Conservation (phyloP, 2,888 invertebrate genomes). For the Protophormia terraenovae region DNA sequence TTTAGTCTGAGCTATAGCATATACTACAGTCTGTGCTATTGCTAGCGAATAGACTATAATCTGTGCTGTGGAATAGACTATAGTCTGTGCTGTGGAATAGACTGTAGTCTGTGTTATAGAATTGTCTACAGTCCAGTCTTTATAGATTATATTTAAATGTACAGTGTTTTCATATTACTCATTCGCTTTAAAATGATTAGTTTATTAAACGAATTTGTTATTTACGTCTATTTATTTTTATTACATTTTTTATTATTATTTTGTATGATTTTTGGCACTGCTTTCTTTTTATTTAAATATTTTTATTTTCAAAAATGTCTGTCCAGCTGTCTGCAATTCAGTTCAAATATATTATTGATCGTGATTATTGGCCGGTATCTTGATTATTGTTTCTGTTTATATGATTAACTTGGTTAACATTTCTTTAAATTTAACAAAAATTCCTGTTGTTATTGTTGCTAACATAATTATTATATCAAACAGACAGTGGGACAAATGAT, state of each 20-base stretch:
- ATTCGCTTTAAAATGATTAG: too few relatives aligned
- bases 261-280: neutral
- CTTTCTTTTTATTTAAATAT: conserved; percentile 34
- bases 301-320: neutral
- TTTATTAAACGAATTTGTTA: neutral
- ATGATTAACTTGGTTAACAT: neutral
- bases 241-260: neutral
- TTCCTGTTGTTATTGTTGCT: neutral
- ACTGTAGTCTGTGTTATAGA: too few relatives aligned
- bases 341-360: conserved; percentile 17
- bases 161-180: too few relatives aligned
- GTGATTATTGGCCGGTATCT: conserved; percentile 1
- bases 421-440: neutral
- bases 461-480: neutral
- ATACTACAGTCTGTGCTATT: too few relatives aligned
- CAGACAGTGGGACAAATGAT: neutral
- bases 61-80: too few relatives aligned
- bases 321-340: neutral
- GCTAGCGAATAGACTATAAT: too few relatives aligned
- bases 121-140: too few relatives aligned
- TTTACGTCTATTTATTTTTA: neutral
- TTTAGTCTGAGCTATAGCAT: too few relatives aligned
- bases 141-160: too few relatives aligned
- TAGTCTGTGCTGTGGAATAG: too few relatives aligned
- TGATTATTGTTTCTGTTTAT: neutral